Evolutionary conservation across 2,113 vertebrate species (phyloP), one percentile per base, ranked within the genome.

Genomic region (Barbus barbus): DNA sequence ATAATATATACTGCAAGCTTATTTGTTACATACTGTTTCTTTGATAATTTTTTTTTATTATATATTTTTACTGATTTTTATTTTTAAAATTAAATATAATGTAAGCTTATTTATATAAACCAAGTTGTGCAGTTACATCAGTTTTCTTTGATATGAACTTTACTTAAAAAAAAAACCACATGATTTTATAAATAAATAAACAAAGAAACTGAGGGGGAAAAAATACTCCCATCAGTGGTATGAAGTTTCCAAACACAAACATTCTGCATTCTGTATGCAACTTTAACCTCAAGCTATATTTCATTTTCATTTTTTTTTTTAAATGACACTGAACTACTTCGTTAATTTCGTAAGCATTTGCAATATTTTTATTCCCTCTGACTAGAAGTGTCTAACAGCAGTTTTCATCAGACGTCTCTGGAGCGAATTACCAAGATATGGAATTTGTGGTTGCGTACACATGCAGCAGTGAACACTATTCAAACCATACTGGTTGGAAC

Each of bases 401-500:
- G 78, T 14, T 5, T 41, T 41, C 5, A 4, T 18, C 36, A 79
- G 22, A 14, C 14, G 16, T 63, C 7, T 46, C 78, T 46, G 56
- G 73, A 83, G 53, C 12, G 1, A 76, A 84, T 83, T 83, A 73
- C 24, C 16, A 44, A 36, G 26, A 48, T 51, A 48, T 12, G 73
- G 74, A 84, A 84, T 74, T 44, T 85, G 56, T 14, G 28, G 58
- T 60, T 67, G 44, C 26, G 3, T 44, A 38, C 36, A 38, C 36
- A 53, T 71, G 63, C 48, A 41, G 48, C 31, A 73, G 24, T 31
- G 56, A 76, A 48, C 86, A 67, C 82, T 60, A 79, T 56, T 85
- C 76, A 84, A 88, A 76, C 73, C 67, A 11, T 75, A 72, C 69
- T 74, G 69, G 78, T 74, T 65, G 51, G 24, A 81, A 81, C 67